Conservation (phyloP, 2,888 invertebrate genomes). For the Caenorhabditis parvicauda region DNA sequence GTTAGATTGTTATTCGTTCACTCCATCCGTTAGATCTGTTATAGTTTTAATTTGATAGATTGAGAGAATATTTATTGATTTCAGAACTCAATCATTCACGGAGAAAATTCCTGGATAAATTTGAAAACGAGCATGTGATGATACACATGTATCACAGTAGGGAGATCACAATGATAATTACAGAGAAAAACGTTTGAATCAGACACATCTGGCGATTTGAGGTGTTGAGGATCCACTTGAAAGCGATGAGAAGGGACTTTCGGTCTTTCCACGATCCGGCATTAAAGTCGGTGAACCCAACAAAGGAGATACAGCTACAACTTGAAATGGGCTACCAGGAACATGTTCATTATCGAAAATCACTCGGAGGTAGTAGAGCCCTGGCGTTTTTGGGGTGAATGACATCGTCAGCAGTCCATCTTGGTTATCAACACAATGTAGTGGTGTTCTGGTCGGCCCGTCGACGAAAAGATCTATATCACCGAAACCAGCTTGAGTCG, state of each 20-base stretch:
- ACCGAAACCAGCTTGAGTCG: slow-evolving; percentile 48
- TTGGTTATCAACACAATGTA: slow-evolving; percentile 83
- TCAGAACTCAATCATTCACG: no score
- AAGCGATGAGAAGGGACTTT: slow-evolving; percentile 38
- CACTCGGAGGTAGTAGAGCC: slow-evolving; percentile 92
- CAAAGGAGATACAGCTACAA: slow-evolving; percentile 36
- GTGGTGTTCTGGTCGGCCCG: slow-evolving; percentile 81
- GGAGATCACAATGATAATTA: no score
- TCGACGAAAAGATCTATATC: slow-evolving; percentile 63
- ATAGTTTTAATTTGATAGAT: no score
- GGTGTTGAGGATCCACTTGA: slow-evolving; percentile 38
- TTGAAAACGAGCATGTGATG: no score
- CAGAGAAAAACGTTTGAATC: no score
- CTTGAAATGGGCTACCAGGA: slow-evolving; percentile 46
- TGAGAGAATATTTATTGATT: no score
- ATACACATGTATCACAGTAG: no score
- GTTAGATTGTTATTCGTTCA: not conserved
- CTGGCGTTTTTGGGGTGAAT: slow-evolving; percentile 94
- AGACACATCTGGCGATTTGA: slow-evolving; percentile 23
- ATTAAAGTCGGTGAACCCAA: slow-evolving; percentile 18
- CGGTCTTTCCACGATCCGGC: slow-evolving; percentile 31
- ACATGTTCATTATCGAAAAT: slow-evolving; percentile 69
- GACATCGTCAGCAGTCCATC: slow-evolving; percentile 91
- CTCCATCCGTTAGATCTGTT: no score
- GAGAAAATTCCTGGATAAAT: no score